Evolutionary conservation across 2,797 vertebrate species (phyloP), one percentile per base, ranked within the genome.

Genomic region (Sternarchorhynchus goeldii): DNA sequence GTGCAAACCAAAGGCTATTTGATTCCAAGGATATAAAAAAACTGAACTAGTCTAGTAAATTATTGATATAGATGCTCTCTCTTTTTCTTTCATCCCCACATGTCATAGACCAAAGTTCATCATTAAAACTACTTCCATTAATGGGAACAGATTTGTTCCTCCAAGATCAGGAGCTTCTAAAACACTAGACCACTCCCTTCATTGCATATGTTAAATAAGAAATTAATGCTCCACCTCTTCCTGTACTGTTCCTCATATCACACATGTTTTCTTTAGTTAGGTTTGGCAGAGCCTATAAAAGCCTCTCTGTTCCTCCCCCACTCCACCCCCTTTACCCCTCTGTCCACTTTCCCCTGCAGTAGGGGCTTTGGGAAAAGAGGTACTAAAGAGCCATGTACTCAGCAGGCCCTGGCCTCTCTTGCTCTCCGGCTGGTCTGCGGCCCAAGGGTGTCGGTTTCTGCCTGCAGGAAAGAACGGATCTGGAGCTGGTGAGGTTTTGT

Each of bases 211-310:
- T 72, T 67, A 31, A 31, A 58, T 45, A 64, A 63, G 31, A 69
- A 50, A 29, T 56, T 68, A 76, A 63, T 55, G 70, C 41, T 57
- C 58, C 64, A 50, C 75, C 77, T 20, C 62, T 53, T 78, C 73
- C 85, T 84, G 59, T 73, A 81, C 78, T 79, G 84, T 84, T 84
- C 85, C 87, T 88, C 87, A 62, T 79, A 87, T 84, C 82, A 60
- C 85, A 84, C 80, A 80, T 90, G 86, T 90, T 87, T 91, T 90
- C 90, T 92, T 90, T 85, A 88, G 85, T 87, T 88, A 84, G 87
- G 86, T 88, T 86, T 84, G 83, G 85, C 86, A 86, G 83, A 86
- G 60, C 80, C 81, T 85, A 91, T 92, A 89, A 91, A 91, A 89
- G 87, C 86, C 68, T 78, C 88, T 88, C 86, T 92, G 89, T 91